phyloP scores from a whole-genome alignment of 2,113 vertebrate genomes.

The Larimichthys polyactis region DNA sequence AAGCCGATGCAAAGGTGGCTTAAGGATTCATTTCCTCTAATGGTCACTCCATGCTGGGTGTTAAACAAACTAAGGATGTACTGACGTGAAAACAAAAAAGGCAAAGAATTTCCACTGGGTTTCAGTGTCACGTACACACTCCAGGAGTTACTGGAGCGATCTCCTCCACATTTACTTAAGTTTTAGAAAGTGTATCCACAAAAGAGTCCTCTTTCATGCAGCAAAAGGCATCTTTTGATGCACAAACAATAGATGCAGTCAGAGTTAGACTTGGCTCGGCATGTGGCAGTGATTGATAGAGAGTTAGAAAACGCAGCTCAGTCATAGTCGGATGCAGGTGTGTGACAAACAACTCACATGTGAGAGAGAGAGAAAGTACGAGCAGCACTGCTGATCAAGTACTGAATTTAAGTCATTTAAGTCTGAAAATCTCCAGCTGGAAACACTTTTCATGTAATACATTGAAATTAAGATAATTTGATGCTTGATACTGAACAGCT shows the following conservation, averaged over 20 bases:
- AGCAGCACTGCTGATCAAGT: constrained; percentile 4
- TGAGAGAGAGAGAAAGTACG: not conserved
- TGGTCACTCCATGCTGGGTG: constrained; percentile 21
- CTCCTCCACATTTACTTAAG: not conserved
- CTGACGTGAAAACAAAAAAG: constrained; percentile 31
- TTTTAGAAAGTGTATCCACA: not conserved
- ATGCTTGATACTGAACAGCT: constrained; percentile 22
- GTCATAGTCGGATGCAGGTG: constrained; percentile 19
- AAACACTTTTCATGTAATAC: constrained; percentile 26
- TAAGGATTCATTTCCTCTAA: constrained; percentile 16
- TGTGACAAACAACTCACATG: constrained; percentile 16
- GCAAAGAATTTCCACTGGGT: not conserved
- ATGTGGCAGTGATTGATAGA: not conserved
- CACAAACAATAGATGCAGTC: not conserved
- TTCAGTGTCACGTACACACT: not conserved
- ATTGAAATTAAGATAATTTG: constrained; percentile 31
- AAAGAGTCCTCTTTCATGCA: not conserved
- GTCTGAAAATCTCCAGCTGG: constrained; percentile 29
- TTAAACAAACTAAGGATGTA: constrained; percentile 10
- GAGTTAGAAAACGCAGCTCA: not conserved
- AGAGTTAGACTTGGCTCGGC: not conserved
- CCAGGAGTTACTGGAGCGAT: not conserved
- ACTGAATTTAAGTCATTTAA: constrained; percentile 1
- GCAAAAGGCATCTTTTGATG: too few relatives aligned
- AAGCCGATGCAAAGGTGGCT: not conserved